Evolutionary conservation across 2,888 invertebrate species (phyloP).

Genomic region (Mesodorylaimus sp.): DNA sequence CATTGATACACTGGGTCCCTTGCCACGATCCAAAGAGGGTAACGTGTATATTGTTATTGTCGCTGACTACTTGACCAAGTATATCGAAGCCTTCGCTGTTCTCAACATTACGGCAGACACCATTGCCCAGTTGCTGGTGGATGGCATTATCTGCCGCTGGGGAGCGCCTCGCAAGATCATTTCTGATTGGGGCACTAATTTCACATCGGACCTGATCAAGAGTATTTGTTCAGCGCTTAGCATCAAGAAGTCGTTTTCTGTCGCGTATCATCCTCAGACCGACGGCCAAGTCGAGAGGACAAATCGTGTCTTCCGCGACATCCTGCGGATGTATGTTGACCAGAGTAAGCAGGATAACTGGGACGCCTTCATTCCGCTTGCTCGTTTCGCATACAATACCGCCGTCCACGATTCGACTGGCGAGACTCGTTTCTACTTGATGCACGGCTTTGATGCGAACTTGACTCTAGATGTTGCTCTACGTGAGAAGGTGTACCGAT

Average conservation of each 20-base stretch:
- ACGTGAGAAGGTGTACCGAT: background rate
- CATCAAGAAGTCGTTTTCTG: background rate
- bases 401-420: slow-evolving; percentile 14
- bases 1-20: slow-evolving; percentile 16
- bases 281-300: slow-evolving; percentile 14
- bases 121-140: slow-evolving; percentile 17
- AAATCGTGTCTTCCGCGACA: slow-evolving; percentile 14
- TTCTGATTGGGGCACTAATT: background rate
- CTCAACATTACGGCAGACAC: slow-evolving; percentile 23
- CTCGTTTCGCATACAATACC: slow-evolving; percentile 17
- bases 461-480: slow-evolving; percentile 13
- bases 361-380: slow-evolving; percentile 17
- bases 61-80: slow-evolving; percentile 16
- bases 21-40: slow-evolving; percentile 11
- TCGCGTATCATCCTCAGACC: slow-evolving; percentile 13
- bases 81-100: slow-evolving; percentile 18
- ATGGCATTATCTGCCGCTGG: background rate
- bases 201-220: background rate
- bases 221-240: background rate
- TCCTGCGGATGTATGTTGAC: slow-evolving; percentile 17
- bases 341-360: slow-evolving; percentile 17
- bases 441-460: slow-evolving; percentile 12
- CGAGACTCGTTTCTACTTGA: slow-evolving; percentile 13
- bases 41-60: slow-evolving; percentile 17
- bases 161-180: background rate